These are phyloP conservation scores for Ricordea florida DNA, from an alignment of 92 coral and sea anemone species.

Conservation along the genomic window DNA sequence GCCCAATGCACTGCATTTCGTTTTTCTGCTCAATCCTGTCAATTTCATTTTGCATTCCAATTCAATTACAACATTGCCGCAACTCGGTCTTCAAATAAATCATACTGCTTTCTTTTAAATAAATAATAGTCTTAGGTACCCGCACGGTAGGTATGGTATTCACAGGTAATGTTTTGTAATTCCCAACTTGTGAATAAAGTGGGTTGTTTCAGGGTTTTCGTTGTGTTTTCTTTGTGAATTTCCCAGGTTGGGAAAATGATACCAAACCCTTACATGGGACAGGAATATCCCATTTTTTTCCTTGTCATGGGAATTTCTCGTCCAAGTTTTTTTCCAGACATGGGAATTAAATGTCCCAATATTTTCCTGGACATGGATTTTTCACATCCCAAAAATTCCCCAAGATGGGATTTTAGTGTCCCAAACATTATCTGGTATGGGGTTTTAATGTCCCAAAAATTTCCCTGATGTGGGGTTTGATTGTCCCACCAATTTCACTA, in stretches of 20 bases:
- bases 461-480: not conserved
- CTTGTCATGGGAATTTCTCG: conserved; percentile 27
- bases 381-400: not conserved
- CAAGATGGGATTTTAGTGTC: not conserved
- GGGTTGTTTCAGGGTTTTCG: conserved; percentile 47
- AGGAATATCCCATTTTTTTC: conserved; percentile 34
- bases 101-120: too few relatives aligned
- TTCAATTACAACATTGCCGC: too few relatives aligned
- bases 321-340: conserved; percentile 13
- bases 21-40: too few relatives aligned
- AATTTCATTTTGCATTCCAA: too few relatives aligned
- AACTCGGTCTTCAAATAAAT: too few relatives aligned
- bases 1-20: too few relatives aligned
- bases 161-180: conserved; percentile 36
- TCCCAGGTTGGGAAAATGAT: conserved; percentile 63
- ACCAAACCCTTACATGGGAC: conserved; percentile 64
- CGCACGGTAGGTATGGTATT: too few relatives aligned
- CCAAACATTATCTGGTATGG: not conserved
- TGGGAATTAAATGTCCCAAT: conserved; percentile 38
- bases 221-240: conserved; percentile 40
- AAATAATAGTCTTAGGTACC: too few relatives aligned
- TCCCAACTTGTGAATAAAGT: conserved; percentile 39
- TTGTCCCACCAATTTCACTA: not conserved
- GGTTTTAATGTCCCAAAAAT: not conserved
- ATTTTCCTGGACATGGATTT: conserved; percentile 17